Base-by-base conservation (phyloP, 1,140 invertebrate species). In the Drosophila biarmipes region DNA sequence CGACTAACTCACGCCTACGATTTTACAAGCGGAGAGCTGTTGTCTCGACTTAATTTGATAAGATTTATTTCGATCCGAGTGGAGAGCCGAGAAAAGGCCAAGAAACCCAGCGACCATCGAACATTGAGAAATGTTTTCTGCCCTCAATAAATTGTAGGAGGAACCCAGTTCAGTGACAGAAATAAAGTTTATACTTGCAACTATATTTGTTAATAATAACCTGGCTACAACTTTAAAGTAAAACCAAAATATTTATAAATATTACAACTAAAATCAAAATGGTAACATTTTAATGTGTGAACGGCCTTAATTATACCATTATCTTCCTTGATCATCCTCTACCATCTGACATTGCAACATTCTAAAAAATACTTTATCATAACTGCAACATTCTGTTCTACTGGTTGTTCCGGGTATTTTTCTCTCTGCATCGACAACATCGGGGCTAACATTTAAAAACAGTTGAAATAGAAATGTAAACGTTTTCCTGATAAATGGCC, bases 11-110 rank as follows among this genome's bases (percentile, higher is more conserved):
- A 80, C 78, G 78, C 79, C 79, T 81, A 81, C 79, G 74, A 69
- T 45, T 73, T 68, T 46, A 71, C 17, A 54, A 56, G 51, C 66
- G 42, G 56, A 38, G 49, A 42, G 21, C 42, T 49, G 55, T 59
- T 68, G 77, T 78, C 80, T 59, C 63, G 71, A 73, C 80, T 84
- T 82, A 82, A 82, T 84, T 82, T 82, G 80, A 82, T 82, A 82
- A 82, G 80, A 82, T 82, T 82, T 82, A 82, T 82, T 82, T 84
- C 63, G 66, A 55, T 38, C 35, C 40, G 38, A 53, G n/a, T 51
- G 58, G 63, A 35, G 78, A 84, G 75, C 40, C 57, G 57, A 68
- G 38, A 71, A 80, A 80, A 80, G 78, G 73, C 78, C 78, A 81
- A 71, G 64, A 67, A 46, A 67, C 24, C 66, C 69, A 62, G 62